Conservation (phyloP, 2,888 invertebrate species). For the Himalopsyche anomala region DNA sequence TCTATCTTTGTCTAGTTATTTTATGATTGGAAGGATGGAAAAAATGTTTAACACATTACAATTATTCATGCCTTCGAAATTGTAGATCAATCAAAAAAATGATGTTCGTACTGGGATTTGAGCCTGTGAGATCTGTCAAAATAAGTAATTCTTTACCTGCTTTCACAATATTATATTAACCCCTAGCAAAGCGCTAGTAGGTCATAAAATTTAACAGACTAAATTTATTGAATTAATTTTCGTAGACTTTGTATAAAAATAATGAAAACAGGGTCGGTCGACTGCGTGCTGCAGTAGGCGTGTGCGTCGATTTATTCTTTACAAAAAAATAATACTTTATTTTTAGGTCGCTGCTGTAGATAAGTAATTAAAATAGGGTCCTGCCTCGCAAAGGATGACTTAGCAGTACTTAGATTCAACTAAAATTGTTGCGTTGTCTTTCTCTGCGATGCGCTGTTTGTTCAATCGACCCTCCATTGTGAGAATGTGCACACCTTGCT, state of each 20-base stretch:
- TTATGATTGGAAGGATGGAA: too few species aligned
- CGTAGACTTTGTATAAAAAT: not conserved
- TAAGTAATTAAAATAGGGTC: slow-evolving; percentile 39
- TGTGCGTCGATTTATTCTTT: slow-evolving; percentile 10
- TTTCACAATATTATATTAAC: too few species aligned
- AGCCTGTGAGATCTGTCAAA: too few species aligned
- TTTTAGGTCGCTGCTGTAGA: not conserved
- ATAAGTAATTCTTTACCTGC: too few species aligned
- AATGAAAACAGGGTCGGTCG: not conserved
- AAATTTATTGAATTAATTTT: not conserved
- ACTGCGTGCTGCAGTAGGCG: slow-evolving; percentile 26
- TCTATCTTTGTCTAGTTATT: too few species aligned
- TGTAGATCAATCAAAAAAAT: too few species aligned
- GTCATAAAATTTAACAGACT: too few species aligned
- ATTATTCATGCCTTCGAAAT: too few species aligned
- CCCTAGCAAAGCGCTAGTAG: too few species aligned
- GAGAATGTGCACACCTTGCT: slow-evolving; percentile 25
- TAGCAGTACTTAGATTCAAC: not conserved
- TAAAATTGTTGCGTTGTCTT: slow-evolving; percentile 31
- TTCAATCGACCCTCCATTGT: slow-evolving; percentile 2
- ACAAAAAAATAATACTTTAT: slow-evolving; percentile 23
- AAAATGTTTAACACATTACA: too few species aligned
- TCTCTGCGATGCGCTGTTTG: slow-evolving; percentile 17
- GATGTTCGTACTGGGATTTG: too few species aligned
- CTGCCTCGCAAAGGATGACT: slow-evolving; percentile 37